Evolutionary conservation across 23 tunicate species (phyloP).

Genomic region (Halocynthia roretzi): DNA sequence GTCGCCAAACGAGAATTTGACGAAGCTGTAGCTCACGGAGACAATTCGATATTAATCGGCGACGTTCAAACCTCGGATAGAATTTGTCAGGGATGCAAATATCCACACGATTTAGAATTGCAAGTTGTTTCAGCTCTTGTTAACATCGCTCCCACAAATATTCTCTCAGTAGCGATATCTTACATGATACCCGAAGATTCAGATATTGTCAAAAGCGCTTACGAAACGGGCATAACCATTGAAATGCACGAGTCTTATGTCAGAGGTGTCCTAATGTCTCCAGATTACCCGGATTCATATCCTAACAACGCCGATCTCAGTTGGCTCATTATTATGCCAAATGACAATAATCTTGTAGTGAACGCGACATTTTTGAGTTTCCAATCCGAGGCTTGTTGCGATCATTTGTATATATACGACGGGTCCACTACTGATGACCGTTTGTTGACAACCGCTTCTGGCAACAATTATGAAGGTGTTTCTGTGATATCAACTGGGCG

Average conservation of each 20-base stretch:
- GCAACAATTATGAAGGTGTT: not conserved
- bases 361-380: not conserved
- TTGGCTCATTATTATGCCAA: slow-evolving; percentile 4
- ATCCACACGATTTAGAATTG: not conserved
- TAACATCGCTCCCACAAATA: slow-evolving; percentile 8
- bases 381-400: slow-evolving; percentile 12
- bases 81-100: not conserved
- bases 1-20: not conserved
- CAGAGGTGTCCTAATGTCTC: slow-evolving; percentile 12
- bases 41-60: slow-evolving; percentile 4
- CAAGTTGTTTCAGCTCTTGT: slow-evolving; percentile 3
- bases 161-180: slow-evolving; percentile 8
- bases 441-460: not conserved
- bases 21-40: not conserved
- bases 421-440: not conserved
- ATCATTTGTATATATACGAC: slow-evolving; percentile 23
- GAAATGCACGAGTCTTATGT: slow-evolving; percentile 10
- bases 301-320: slow-evolving; percentile 19
- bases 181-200: slow-evolving; percentile 4
- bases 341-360: not conserved
- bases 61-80: not conserved
- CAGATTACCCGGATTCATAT: slow-evolving; percentile 21
- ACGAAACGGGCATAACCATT: not conserved
- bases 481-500: not conserved
- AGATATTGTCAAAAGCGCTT: not conserved